These are phyloP conservation scores for Euura lappo DNA, from an alignment of 1,140 invertebrate genomes.

Conservation along the genomic window DNA sequence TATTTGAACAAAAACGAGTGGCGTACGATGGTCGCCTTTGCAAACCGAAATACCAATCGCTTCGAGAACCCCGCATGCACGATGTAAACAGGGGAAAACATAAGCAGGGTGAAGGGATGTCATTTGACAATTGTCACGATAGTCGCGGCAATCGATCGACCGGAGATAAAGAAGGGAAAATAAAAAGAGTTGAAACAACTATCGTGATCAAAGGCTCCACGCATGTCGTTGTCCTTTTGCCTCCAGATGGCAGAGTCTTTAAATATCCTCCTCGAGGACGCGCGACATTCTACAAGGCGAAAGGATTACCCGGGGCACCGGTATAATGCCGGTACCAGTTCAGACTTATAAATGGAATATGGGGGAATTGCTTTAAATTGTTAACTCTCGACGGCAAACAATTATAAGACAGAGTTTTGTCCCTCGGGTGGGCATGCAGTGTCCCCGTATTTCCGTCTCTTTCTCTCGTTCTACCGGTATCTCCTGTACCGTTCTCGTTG, in stretches of 20 bases:
- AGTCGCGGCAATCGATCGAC: neutral
- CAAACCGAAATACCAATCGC: too few species aligned
- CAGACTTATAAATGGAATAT: neutral
- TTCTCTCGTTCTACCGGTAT: constrained; percentile 15
- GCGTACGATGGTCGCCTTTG: too few species aligned
- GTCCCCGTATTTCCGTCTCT: constrained; percentile 18
- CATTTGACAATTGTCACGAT: neutral
- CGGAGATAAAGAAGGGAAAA: neutral
- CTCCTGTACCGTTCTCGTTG: constrained; percentile 20
- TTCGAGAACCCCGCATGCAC: too few species aligned
- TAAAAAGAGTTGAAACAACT: neutral
- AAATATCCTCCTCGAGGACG: constrained; percentile 1
- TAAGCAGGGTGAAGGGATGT: too few species aligned
- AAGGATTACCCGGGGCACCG: neutral
- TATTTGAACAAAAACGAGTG: too few species aligned
- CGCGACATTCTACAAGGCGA: neutral
- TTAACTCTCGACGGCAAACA: neutral
- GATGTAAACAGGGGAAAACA: too few species aligned
- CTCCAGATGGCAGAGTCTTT: neutral
- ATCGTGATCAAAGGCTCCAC: neutral
- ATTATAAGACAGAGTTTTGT: constrained; percentile 5
- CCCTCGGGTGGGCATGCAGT: neutral
- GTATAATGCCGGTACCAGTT: too few species aligned
- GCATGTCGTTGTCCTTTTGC: neutral
- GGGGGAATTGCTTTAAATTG: constrained; percentile 2